Base-by-base conservation (phyloP, 2,797 vertebrate genomes). In the Percopsis omiscomaycus region DNA sequence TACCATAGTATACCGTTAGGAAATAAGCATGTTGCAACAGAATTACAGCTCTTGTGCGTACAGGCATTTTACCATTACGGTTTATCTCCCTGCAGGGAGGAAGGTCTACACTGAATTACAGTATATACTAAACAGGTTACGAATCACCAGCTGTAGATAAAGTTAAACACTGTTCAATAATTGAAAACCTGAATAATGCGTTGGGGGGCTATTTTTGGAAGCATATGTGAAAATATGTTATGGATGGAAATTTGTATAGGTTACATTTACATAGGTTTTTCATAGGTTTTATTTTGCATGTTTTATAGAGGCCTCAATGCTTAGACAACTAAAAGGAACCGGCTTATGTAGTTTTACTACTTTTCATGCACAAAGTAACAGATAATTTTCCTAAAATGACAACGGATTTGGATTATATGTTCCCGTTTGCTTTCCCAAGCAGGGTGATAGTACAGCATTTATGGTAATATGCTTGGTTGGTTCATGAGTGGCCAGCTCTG, bases 401-500 rank as follows among this genome's bases (percentile, higher is more conserved):
- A 84, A 74, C 61, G 51, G 56, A 60, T 78, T 78, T 60, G 68
- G 68, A 82, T 78, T 49, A 68, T 60, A 55, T 64, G 68, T 59
- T 65, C 68, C 66, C 55, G 4, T 74, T 76, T 67, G 65, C 54
- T 63, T 67, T 56, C 56, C 68, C 16, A 2, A 74, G 59, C 59
- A 27, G 74, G 60, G 55, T 64, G 82, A 83, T 84, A 80, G 83
- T 80, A 81, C 80, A 82, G 64, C 77, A 63, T 85, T 83, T 82
- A 80, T 79, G 81, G 32, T 84, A 83, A 86, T 86, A 64, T 74
- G 73, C 73, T 76, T 59, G 82, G 80, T 69, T 29, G 72, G 74
- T 78, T 85, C 72, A 68, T 75, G 88, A 90, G 87, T 88, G 89
- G 83, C 84, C 85, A 71, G 86, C 88, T 88, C 85, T 86, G 87